These are phyloP conservation scores for Nesometra sesokonis DNA, from an alignment of 35 echinoderm and acorn worm species.

Conservation along the genomic window DNA sequence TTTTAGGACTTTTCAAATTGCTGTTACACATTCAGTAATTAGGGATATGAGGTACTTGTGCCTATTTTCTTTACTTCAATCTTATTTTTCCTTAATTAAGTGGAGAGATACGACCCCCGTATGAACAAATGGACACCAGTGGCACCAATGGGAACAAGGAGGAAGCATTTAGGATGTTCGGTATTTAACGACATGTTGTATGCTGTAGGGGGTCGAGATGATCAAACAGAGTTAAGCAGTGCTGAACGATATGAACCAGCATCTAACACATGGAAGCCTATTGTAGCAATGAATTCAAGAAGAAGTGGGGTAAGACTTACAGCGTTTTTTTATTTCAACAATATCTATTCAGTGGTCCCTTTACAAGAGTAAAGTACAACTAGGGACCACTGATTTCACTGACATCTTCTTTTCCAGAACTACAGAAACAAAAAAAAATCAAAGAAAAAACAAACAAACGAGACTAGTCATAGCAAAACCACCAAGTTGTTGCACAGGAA, in stretches of 20 bases:
- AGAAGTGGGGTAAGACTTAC: conserved; percentile 81
- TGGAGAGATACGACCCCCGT: conserved; percentile 91
- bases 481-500: too few species aligned
- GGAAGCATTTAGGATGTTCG: conserved; percentile 94
- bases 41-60: too few species aligned
- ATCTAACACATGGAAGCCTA: conserved; percentile 96
- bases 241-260: conserved; percentile 87
- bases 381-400: too few species aligned
- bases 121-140: conserved; percentile 96
- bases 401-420: too few species aligned
- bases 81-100: conserved; percentile 1
- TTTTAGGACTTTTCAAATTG: too few species aligned
- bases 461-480: too few species aligned
- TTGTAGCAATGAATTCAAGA: conserved; percentile 98
- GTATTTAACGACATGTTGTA: conserved; percentile 99
- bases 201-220: conserved; percentile 94
- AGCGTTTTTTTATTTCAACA: not conserved
- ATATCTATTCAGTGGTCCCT: too few species aligned
- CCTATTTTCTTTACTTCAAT: too few species aligned
- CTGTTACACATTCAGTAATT: too few species aligned
- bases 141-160: conserved; percentile 86
- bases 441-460: too few species aligned
- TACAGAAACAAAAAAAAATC: too few species aligned
- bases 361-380: too few species aligned
- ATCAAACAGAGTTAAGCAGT: conserved; percentile 96